Conservation (phyloP, 92 coral and sea anemone species). For the Micromussa lordhowensis region DNA sequence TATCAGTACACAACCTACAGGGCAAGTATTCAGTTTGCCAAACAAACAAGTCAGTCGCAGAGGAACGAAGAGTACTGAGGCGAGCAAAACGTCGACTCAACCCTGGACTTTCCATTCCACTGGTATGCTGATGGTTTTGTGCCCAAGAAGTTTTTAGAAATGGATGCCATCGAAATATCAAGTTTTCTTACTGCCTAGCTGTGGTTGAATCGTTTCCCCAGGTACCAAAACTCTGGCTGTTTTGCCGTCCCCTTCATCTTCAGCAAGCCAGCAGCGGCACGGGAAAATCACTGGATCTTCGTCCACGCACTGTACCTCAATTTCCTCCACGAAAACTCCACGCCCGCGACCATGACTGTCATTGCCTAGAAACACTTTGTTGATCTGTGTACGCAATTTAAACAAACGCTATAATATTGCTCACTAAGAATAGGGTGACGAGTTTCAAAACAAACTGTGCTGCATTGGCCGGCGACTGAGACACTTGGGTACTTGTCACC, state of each 20-base stretch:
- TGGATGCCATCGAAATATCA: background rate
- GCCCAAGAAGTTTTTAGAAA: no score
- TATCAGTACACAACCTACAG: background rate
- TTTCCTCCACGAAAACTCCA: conserved; percentile 81
- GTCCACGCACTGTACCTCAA: conserved; percentile 53
- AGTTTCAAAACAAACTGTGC: background rate
- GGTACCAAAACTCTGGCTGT: conserved; percentile 71
- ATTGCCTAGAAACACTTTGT: conserved; percentile 70
- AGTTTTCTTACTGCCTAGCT: conserved; percentile 65
- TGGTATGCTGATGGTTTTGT: no score
- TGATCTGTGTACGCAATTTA: conserved; percentile 24
- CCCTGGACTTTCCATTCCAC: background rate
- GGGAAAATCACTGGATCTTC: conserved; percentile 80
- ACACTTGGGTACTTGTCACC: background rate
- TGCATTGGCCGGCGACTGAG: background rate
- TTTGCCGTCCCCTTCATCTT: conserved; percentile 69
- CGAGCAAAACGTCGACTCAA: background rate
- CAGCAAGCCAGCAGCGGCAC: conserved; percentile 85
- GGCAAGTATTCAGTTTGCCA: background rate
- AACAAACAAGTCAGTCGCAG: background rate
- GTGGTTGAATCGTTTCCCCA: conserved; percentile 73
- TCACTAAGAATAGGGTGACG: background rate
- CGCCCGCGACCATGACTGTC: conserved; percentile 77
- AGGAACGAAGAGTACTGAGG: background rate
- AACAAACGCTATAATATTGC: no score